Evolutionary conservation across 2,797 vertebrate genomes (phyloP).

Genomic region (Esox lucius): DNA sequence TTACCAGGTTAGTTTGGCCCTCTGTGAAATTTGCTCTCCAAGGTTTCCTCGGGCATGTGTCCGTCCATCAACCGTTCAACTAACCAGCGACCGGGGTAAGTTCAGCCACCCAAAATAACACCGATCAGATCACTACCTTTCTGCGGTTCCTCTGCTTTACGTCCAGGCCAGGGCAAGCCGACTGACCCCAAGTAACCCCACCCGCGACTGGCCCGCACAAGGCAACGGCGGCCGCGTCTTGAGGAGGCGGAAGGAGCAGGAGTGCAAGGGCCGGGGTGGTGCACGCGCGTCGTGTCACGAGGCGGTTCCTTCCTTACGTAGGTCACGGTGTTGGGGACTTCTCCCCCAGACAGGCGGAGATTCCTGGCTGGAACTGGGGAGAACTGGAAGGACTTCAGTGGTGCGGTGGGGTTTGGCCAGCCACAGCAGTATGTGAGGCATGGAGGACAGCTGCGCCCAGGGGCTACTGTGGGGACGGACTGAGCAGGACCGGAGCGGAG

Average conservation of each 20-base stretch:
- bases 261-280: neutral
- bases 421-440: constrained; percentile 69
- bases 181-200: constrained; percentile 35
- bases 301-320: constrained; percentile 39
- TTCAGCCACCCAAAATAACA: constrained; percentile 49
- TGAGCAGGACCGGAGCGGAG: neutral
- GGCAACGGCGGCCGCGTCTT: constrained; percentile 36
- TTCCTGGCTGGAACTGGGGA: constrained; percentile 61
- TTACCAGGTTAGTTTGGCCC: constrained; percentile 63
- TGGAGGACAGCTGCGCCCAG: constrained; percentile 71
- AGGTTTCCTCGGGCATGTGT: constrained; percentile 60
- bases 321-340: constrained; percentile 65
- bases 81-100: constrained; percentile 26
- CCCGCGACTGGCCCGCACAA: constrained; percentile 22
- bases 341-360: constrained; percentile 62
- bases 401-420: constrained; percentile 67
- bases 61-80: constrained; percentile 20
- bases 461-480: constrained; percentile 53
- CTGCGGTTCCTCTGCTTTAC: constrained; percentile 47
- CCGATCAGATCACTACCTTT: constrained; percentile 43
- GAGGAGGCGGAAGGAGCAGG: constrained; percentile 11
- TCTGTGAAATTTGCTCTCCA: constrained; percentile 56
- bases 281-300: constrained; percentile 20
- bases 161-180: constrained; percentile 32
- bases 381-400: constrained; percentile 74